Evolutionary conservation across 2,888 invertebrate species (phyloP), one percentile per base, ranked within the genome.

Genomic region (Stictocephala bisonia): DNA sequence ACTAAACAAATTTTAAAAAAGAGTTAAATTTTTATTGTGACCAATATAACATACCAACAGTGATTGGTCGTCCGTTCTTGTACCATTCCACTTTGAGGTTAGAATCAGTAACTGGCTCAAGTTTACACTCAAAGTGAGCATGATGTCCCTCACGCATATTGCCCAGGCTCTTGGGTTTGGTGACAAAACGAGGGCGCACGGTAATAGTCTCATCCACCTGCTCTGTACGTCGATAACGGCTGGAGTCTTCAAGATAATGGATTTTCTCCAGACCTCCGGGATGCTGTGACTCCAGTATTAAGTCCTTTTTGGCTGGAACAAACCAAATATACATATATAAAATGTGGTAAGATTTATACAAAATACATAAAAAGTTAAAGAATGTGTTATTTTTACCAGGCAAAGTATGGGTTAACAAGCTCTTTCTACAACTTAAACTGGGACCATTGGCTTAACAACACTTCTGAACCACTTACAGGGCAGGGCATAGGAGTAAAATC

Each of bases 71-170:
- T 50, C 96, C 97, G 84, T 99, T 95, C 83, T 95, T 96, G 82
- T 90, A 96, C 98, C 98, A 99, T 85, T 97, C 97, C 2, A 99
- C 96, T 84, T 94, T 95, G 79, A 99, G 88, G 81, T 97, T 97
- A 0, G 98, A 90, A 86, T 99, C 99, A 4, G 96, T 97, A 7
- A 98, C 95, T 35, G 99, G 99, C 84, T 97, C 96, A 35, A 99
- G 88, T 83, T 97, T 96, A 83, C 97, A 97, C 86, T 99, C 99
- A 84, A 99, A 97, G 84, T 99, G 98, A 56, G 97, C 97, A 82
- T 95, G 95, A 79, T 94, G 91, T 50, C 96, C 93, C 87, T 98
- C 97, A 67, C 90, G 87, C 79, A 96, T 91, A 80, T 93, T 93
- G 78, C 91, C 93, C 77, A 94, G 88, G 77, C 91, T 94, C 84